These are phyloP conservation scores for Melanotaenia pygmaea DNA, from an alignment of 2,797 vertebrate genomes.

Conservation along the genomic window DNA sequence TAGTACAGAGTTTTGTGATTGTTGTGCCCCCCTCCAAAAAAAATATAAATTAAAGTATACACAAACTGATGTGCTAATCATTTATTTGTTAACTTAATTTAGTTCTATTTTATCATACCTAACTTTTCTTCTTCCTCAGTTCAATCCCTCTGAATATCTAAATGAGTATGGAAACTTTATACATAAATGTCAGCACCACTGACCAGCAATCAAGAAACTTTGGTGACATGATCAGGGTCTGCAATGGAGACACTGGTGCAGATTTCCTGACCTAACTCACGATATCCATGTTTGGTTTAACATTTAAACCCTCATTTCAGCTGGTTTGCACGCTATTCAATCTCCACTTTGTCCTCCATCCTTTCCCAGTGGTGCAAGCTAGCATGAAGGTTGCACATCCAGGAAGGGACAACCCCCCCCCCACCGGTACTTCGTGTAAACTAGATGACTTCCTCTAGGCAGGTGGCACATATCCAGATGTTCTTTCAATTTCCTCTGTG, in stretches of 20 bases:
- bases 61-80: background rate
- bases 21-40: conserved; percentile 29
- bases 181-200: conserved; percentile 43
- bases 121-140: conserved; percentile 11
- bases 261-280: conserved; percentile 69
- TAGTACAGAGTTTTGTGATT: conserved; percentile 69
- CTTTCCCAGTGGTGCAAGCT: conserved; percentile 75
- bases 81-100: background rate
- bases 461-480: conserved; percentile 83
- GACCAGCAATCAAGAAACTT: conserved; percentile 62
- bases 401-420: conserved; percentile 75
- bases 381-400: conserved; percentile 80
- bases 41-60: background rate
- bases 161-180: conserved; percentile 28
- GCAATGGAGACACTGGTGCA: conserved; percentile 49
- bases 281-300: conserved; percentile 78
- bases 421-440: conserved; percentile 76
- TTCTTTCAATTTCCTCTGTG: conserved; percentile 77
- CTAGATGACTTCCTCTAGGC: conserved; percentile 84
- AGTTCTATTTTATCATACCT: background rate
- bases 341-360: conserved; percentile 75
- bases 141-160: conserved; percentile 25
- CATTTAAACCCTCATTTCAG: conserved; percentile 79
- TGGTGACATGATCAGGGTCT: conserved; percentile 62
- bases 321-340: conserved; percentile 80